Evolutionary conservation across 2,888 invertebrate genomes (phyloP).

Genomic region (Papilio elwesi): DNA sequence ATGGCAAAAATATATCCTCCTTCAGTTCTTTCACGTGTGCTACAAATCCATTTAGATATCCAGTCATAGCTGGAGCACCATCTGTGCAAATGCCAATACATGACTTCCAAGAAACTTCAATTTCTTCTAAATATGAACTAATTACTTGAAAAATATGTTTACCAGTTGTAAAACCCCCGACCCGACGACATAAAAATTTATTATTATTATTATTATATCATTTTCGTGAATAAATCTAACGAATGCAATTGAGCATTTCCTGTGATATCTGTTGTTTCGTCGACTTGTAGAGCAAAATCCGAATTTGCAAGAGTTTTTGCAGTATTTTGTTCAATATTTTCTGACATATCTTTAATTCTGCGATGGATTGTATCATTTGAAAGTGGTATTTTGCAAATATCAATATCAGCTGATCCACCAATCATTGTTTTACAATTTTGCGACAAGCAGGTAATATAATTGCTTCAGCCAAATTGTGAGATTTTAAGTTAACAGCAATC

Average conservation of each 20-base stretch:
- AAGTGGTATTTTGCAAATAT: constrained; percentile 37
- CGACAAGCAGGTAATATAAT: constrained; percentile 40
- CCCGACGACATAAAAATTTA: constrained; percentile 38
- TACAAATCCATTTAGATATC: constrained; percentile 30
- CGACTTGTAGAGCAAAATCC: constrained; percentile 23
- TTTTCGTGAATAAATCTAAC: constrained; percentile 40
- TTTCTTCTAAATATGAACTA: constrained; percentile 38
- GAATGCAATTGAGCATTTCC: constrained; percentile 40
- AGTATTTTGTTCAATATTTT: constrained; percentile 40
- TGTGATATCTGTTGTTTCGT: constrained; percentile 37
- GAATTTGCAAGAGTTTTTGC: constrained; percentile 35
- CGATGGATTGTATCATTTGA: constrained; percentile 40
- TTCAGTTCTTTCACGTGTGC: constrained; percentile 5
- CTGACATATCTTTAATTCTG: constrained; percentile 40
- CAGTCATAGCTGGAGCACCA: constrained; percentile 37
- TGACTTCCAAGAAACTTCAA: constrained; percentile 40
- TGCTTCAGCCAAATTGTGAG: constrained; percentile 38
- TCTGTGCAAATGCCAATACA: constrained; percentile 37
- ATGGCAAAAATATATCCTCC: constrained; percentile 42
- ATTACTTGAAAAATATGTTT: constrained; percentile 38
- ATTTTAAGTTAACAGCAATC: constrained; percentile 38
- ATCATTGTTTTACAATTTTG: constrained; percentile 40
- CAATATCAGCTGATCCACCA: constrained; percentile 35
- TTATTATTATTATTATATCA: constrained; percentile 42
- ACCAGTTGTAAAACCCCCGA: too few species aligned